These are phyloP conservation scores for Channa striata DNA, from an alignment of 2,797 vertebrate genomes.

Conservation along the genomic window DNA sequence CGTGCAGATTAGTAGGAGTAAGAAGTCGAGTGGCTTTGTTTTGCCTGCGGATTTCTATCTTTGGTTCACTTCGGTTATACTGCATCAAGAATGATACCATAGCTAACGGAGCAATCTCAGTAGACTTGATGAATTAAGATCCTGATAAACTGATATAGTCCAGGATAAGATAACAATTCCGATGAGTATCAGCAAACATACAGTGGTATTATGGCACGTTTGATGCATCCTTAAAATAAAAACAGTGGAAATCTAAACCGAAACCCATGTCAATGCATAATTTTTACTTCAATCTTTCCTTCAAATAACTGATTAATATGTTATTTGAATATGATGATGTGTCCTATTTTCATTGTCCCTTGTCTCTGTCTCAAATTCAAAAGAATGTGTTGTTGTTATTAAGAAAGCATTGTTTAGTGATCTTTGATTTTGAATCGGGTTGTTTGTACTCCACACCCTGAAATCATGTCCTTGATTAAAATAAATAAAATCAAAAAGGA, in stretches of 20 bases:
- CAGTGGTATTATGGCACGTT: neutral
- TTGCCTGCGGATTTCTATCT: neutral
- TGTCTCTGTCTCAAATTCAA: too few species aligned
- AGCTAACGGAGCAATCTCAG: neutral
- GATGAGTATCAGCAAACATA: neutral
- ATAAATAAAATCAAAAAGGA: too few species aligned
- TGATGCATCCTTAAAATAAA: neutral
- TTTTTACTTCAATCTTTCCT: neutral
- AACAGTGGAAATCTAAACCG: neutral
- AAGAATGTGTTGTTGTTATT: too few species aligned
- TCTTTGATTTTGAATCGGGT: too few species aligned
- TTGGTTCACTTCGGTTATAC: slow-evolving; percentile 12
- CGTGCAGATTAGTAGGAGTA: slow-evolving; percentile 1
- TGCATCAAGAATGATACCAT: neutral
- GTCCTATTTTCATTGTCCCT: too few species aligned
- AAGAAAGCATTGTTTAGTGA: too few species aligned
- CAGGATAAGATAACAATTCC: neutral
- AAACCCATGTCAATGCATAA: neutral
- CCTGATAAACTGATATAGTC: neutral
- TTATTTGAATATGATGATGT: too few species aligned
- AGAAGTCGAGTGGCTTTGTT: slow-evolving; percentile 4
- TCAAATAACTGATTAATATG: neutral
- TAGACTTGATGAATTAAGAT: neutral
- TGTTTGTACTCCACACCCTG: too few species aligned
- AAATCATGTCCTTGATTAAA: too few species aligned